Evolutionary conservation across 2,888 invertebrate species (phyloP).

Genomic region (Lasioglossum vierecki): DNA sequence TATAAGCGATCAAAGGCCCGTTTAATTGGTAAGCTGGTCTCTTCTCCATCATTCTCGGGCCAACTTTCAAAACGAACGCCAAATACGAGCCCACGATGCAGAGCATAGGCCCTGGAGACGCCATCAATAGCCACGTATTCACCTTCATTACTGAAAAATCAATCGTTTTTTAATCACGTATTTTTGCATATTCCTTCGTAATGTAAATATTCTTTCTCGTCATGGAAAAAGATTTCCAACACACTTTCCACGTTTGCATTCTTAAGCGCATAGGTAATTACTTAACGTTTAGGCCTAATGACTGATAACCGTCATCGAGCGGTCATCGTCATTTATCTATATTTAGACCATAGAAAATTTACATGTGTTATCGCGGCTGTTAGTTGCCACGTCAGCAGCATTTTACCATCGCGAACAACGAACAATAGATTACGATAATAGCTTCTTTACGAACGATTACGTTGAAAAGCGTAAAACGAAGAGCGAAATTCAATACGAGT

Average conservation of each 20-base stretch:
- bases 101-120: slow-evolving; percentile 89
- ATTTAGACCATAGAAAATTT: not conserved
- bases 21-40: slow-evolving; percentile 90
- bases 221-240: not conserved
- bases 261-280: not conserved
- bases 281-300: not conserved
- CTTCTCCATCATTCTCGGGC: slow-evolving; percentile 91
- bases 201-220: not conserved
- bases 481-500: not conserved
- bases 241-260: not conserved
- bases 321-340: not conserved
- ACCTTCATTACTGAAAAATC: slow-evolving; percentile 88
- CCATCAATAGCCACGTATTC: slow-evolving; percentile 92
- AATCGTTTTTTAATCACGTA: not conserved
- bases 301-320: not conserved
- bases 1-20: slow-evolving; percentile 90
- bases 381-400: not conserved
- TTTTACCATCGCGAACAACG: not conserved
- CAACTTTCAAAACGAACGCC: slow-evolving; percentile 90
- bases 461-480: not conserved
- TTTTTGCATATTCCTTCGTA: not conserved
- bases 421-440: not conserved
- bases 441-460: not conserved
- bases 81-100: slow-evolving; percentile 88
- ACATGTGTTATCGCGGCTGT: not conserved